Evolutionary conservation across 2,797 vertebrate genomes (phyloP), one percentile per base, ranked within the genome.

Genomic region (Cryptoblepharus egeriae): DNA sequence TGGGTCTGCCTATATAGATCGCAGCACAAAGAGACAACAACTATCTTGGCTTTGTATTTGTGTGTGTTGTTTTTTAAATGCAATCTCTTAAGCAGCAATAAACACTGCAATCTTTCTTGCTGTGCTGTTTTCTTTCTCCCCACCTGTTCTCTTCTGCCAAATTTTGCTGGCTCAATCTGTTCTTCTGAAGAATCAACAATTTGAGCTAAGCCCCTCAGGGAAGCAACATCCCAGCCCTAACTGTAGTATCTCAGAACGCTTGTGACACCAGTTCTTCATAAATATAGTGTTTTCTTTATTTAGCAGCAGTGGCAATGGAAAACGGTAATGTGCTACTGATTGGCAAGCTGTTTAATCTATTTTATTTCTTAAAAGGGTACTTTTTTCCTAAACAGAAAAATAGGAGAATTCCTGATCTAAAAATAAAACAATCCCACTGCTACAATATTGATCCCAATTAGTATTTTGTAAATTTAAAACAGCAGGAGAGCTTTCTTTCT

Each of bases 241-340:
- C 0, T n/a, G 75, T 4, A 12, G 16, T 57, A 78, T 71, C 18
- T 22, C 83, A 45, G 30, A 73, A 85, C 3, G 45, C 74, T 85
- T 2, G 0, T 26, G 55, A 86, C 71, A 61, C 35, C 2, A 80
- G 82, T 82, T 81, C 79, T 71, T 84, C 89, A 74, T 63, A 71
- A 91, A 93, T 89, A 58, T 84, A 85, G 82, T 15, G 72, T 75
- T 89, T 82, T 74, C 45, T 87, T 91, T 84, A 86, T 87, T 83
- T 89, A 15, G 0, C 0, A 68, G 65, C 3, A 71, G 71, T 20
- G 30, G 58, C 78, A 35, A 22, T 76, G 75, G 68, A 67, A 88
- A 84, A 84, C 4, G 35, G 81, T 13, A 83, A 55, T 61, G 20
- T 22, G 6, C 37, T 49, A 30, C 3, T 57, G 81, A 86, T 28